Evolutionary conservation across 2,888 invertebrate genomes (phyloP).

Genomic region (Lasioglossum villosulum): DNA sequence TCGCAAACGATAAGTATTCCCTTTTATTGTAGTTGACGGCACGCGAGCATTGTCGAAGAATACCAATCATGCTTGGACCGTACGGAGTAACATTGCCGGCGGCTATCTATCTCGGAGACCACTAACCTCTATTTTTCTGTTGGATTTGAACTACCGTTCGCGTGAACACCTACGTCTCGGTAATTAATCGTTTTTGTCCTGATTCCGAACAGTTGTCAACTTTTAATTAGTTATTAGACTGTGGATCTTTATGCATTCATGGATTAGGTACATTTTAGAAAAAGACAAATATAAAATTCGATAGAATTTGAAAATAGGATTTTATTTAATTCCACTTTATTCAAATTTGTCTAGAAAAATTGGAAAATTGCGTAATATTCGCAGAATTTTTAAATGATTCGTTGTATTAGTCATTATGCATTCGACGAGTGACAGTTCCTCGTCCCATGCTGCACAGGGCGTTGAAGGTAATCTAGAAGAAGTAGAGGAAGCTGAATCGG

Average conservation of each 20-base stretch:
- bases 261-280: too few species aligned
- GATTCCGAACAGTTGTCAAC: neutral
- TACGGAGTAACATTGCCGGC: neutral
- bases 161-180: neutral
- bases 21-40: neutral
- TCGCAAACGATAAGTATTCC: neutral
- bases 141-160: neutral
- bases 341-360: too few species aligned
- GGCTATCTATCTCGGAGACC: too few species aligned
- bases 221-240: neutral
- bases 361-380: too few species aligned
- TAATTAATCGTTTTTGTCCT: neutral
- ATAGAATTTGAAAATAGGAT: too few species aligned
- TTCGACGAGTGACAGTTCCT: neutral
- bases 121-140: constrained; percentile 30
- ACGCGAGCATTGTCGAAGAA: neutral
- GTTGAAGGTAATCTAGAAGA: constrained; percentile 7
- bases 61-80: neutral
- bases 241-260: too few species aligned
- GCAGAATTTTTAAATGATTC: neutral
- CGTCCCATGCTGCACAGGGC: neutral
- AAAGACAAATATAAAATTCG: too few species aligned
- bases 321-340: too few species aligned
- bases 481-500: neutral
- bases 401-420: neutral